Evolutionary conservation across 1,140 invertebrate genomes (phyloP).

Genomic region (Cyclargus thomasi): DNA sequence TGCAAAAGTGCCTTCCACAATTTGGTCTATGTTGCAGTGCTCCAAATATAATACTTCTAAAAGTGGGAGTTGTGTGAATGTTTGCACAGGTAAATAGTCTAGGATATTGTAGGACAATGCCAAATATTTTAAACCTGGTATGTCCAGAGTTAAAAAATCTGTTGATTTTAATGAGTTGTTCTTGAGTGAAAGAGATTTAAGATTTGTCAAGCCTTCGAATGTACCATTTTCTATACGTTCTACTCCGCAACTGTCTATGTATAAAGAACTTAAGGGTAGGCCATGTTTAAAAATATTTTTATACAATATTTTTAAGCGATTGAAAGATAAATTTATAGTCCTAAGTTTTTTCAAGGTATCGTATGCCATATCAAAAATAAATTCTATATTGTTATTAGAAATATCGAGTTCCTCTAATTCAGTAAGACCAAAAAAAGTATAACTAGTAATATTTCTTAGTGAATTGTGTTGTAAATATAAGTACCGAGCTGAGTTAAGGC

Average conservation of each 20-base stretch:
- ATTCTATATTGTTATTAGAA: constrained; percentile 77
- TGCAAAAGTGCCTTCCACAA: constrained; percentile 58
- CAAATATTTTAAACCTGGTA: constrained; percentile 79
- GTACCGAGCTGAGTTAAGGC: constrained; percentile 48
- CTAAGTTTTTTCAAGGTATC: constrained; percentile 78
- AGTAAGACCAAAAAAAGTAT: constrained; percentile 80
- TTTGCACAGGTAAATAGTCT: constrained; percentile 54
- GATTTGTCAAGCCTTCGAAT: constrained; percentile 76
- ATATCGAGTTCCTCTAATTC: constrained; percentile 82
- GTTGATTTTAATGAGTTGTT: constrained; percentile 82
- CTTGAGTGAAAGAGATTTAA: constrained; percentile 78
- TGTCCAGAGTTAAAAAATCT: constrained; percentile 81
- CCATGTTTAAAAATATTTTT: constrained; percentile 79
- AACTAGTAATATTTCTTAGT: constrained; percentile 62
- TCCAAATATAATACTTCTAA: constrained; percentile 62
- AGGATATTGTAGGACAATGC: constrained; percentile 59
- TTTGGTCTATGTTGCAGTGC: constrained; percentile 65
- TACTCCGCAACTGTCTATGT: constrained; percentile 77
- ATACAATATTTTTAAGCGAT: constrained; percentile 77
- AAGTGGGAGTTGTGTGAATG: constrained; percentile 59
- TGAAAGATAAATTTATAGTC: constrained; percentile 80
- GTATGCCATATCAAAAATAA: constrained; percentile 80
- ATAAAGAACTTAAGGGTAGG: constrained; percentile 77
- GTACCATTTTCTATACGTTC: constrained; percentile 76
- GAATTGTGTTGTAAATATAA: constrained; percentile 69